Evolutionary conservation across 92 coral and sea anemone genomes (phyloP).

Genomic region (Phenganax marumi): DNA sequence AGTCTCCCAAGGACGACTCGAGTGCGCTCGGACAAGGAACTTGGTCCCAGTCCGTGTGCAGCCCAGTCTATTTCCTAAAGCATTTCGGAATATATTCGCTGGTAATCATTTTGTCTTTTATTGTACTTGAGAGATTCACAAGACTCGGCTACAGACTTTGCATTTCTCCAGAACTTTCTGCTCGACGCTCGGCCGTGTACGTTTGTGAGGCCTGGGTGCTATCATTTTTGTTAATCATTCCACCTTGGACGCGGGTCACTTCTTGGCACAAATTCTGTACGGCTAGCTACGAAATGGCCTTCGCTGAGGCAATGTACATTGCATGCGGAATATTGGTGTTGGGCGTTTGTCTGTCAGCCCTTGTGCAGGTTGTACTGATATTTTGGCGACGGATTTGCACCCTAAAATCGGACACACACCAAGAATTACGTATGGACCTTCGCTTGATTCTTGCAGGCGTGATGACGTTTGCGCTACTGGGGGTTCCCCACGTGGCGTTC

Average conservation of each 20-base stretch:
- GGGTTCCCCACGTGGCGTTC: conserved; percentile 24
- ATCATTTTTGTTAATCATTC: conserved; percentile 29
- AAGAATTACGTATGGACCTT: conserved; percentile 24
- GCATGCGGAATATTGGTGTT: conserved; percentile 22
- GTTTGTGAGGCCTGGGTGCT: conserved; percentile 35
- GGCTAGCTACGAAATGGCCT: conserved; percentile 24
- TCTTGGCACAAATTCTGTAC: conserved; percentile 38
- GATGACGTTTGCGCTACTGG: conserved; percentile 22
- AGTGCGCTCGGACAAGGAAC: conserved; percentile 25
- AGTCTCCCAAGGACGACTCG: conserved; percentile 10
- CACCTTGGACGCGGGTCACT: conserved; percentile 40
- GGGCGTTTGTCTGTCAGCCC: conserved; percentile 9
- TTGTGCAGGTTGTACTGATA: conserved; percentile 7
- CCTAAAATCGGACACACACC: conserved; percentile 14
- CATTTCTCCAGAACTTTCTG: conserved; percentile 16
- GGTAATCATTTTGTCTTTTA: conserved; percentile 10
- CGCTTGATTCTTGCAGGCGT: conserved; percentile 16
- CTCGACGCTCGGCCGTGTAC: conserved; percentile 37
- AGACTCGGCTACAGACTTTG: conserved; percentile 31
- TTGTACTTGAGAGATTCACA: conserved; percentile 23
- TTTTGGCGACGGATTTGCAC: conserved; percentile 6
- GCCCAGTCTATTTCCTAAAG: conserved; percentile 39
- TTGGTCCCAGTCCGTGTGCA: conserved; percentile 38
- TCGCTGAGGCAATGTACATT: conserved; percentile 30
- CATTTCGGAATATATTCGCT: conserved; percentile 39